phyloP scores from a whole-genome alignment of 2,113 vertebrate genomes.

The Gracilinanus agilis region DNA sequence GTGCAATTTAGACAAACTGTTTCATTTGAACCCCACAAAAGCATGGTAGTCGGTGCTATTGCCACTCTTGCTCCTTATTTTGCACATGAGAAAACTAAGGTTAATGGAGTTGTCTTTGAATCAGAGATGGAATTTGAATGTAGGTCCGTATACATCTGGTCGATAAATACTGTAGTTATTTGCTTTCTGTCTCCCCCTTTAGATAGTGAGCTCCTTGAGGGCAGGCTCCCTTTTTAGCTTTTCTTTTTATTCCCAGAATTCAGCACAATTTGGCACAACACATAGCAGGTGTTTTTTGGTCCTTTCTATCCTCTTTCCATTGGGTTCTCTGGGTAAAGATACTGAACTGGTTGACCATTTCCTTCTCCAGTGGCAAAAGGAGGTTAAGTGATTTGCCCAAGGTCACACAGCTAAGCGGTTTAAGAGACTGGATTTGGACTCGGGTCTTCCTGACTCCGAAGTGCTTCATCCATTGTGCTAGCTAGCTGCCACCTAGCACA shows the following conservation, averaged over 20 bases:
- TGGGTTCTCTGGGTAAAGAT: not conserved
- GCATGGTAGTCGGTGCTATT: not conserved
- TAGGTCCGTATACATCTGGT: too few relatives aligned
- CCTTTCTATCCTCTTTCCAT: not conserved
- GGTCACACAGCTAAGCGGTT: too few relatives aligned
- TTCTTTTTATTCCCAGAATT: too few relatives aligned
- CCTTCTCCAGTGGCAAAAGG: not conserved
- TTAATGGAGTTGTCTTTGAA: not conserved
- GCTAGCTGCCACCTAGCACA: too few relatives aligned
- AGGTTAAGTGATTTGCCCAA: not conserved
- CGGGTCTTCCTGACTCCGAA: too few relatives aligned
- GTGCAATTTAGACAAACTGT: not conserved
- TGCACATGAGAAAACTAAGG: not conserved
- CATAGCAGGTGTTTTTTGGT: not conserved
- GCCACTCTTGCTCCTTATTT: not conserved
- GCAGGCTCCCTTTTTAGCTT: not conserved
- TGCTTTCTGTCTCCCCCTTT: not conserved
- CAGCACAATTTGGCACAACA: not conserved
- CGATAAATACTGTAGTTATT: too few relatives aligned
- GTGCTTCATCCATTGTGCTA: too few relatives aligned
- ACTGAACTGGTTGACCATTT: not conserved
- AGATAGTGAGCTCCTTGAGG: not conserved
- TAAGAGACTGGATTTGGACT: too few relatives aligned
- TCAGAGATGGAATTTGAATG: not conserved
- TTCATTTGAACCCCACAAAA: not conserved